A percentile compares a stretch with the other conserved stretches of the same genome.
phyloP scores from a whole-genome alignment of 2,888 invertebrate species.

The Ethmia dodecea region DNA sequence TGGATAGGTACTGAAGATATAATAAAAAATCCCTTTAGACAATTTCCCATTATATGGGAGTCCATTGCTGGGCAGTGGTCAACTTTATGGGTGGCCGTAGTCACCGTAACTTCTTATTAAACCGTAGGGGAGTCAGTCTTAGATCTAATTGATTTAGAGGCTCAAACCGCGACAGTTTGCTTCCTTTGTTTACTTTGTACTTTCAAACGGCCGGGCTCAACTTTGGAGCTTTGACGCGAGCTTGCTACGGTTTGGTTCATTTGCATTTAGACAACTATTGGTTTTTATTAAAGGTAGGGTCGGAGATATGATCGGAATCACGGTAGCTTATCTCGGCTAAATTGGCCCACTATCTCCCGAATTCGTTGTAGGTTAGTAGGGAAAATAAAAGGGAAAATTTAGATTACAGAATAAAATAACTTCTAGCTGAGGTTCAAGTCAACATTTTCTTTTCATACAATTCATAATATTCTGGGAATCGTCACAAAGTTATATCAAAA shows the following conservation, averaged over 20 bases:
- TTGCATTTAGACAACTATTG: slow-evolving; percentile 11
- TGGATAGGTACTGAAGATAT: slow-evolving; percentile 57
- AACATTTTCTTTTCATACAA: too few species aligned
- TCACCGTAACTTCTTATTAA: slow-evolving; percentile 71
- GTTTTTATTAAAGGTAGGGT: too few species aligned
- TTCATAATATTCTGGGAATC: too few species aligned
- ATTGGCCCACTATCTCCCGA: too few species aligned
- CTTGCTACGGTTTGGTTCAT: slow-evolving; percentile 14
- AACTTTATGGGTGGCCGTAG: slow-evolving; percentile 57
- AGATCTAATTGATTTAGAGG: slow-evolving; percentile 66
- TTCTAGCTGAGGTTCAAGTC: too few species aligned
- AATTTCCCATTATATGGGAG: slow-evolving; percentile 69
- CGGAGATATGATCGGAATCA: too few species aligned
- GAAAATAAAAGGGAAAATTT: too few species aligned
- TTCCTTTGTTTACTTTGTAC: slow-evolving; percentile 23
- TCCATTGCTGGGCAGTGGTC: slow-evolving; percentile 63
- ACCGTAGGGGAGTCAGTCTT: slow-evolving; percentile 56
- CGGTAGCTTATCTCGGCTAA: too few species aligned
- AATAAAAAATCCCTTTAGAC: slow-evolving; percentile 69
- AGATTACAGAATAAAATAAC: too few species aligned
- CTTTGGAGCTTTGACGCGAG: slow-evolving; percentile 25
- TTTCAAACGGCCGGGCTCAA: slow-evolving; percentile 30
- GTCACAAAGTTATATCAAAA: too few species aligned
- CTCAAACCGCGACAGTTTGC: slow-evolving; percentile 41
- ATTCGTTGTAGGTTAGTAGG: too few species aligned